phyloP scores from a whole-genome alignment of 2,888 invertebrate species.

The Stenchaetothrips biformis region DNA sequence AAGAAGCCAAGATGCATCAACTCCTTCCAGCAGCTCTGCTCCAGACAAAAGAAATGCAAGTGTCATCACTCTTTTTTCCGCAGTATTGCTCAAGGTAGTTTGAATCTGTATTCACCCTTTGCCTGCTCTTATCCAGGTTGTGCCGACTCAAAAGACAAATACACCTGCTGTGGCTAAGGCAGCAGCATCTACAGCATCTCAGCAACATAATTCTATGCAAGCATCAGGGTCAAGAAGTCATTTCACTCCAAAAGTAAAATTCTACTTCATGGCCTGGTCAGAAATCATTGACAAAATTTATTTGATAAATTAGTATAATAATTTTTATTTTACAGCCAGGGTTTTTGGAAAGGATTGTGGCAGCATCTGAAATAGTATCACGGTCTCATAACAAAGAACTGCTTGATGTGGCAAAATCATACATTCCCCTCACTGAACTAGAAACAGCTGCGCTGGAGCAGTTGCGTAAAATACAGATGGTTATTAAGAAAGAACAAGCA shows the following conservation, averaged over 20 bases:
- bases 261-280: too few species aligned
- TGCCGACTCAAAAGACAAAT: too few species aligned
- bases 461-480: conserved; percentile 57
- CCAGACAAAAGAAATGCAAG: too few species aligned
- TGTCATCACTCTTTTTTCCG: too few species aligned
- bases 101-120: too few species aligned
- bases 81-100: too few species aligned
- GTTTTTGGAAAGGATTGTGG: conserved; percentile 47
- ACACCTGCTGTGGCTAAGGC: too few species aligned
- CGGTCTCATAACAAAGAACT: conserved; percentile 65
- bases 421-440: conserved; percentile 64
- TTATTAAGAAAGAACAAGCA: conserved; percentile 48
- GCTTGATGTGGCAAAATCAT: conserved; percentile 57
- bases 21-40: neutral
- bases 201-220: too few species aligned
- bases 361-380: conserved; percentile 56
- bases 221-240: too few species aligned
- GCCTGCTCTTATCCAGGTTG: too few species aligned
- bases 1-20: neutral
- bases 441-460: conserved; percentile 59
- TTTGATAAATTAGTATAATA: conserved; percentile 35
- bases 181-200: too few species aligned
- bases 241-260: too few species aligned
- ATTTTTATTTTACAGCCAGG: conserved; percentile 36
- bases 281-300: neutral